phyloP scores from a whole-genome alignment of 2,888 invertebrate species.

The Venustoraphidia nigricollis region DNA sequence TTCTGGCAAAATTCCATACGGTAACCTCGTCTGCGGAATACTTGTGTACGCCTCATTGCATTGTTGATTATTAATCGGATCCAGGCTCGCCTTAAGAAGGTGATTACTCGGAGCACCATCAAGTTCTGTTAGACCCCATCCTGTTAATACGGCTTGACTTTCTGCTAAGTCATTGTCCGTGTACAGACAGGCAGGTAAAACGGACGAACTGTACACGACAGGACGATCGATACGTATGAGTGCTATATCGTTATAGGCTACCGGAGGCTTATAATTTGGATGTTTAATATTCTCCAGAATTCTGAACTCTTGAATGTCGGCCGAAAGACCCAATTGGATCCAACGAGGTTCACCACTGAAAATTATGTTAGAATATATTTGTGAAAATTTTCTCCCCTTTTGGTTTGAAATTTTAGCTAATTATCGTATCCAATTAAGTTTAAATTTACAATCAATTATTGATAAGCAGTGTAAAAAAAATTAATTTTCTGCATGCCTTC shows the following conservation, averaged over 20 bases:
- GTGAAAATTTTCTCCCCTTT: too few species aligned
- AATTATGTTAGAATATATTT: too few species aligned
- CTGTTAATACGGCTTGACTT: conserved; percentile 24
- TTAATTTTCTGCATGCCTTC: too few species aligned
- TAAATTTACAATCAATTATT: too few species aligned
- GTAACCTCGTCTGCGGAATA: conserved; percentile 18
- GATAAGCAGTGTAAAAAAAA: too few species aligned
- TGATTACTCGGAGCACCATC: conserved; percentile 18
- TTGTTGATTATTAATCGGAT: conserved; percentile 16
- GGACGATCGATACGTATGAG: conserved; percentile 26
- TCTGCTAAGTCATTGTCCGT: conserved; percentile 11
- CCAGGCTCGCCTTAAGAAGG: conserved; percentile 29
- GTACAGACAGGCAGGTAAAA: conserved; percentile 32
- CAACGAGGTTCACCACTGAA: too few species aligned
- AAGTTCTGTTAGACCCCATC: conserved; percentile 28
- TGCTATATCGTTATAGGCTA: conserved; percentile 35
- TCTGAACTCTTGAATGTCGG: conserved; percentile 20
- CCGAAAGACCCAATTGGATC: neutral
- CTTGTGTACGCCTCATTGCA: conserved; percentile 20
- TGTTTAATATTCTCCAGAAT: conserved; percentile 23
- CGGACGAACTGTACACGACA: conserved; percentile 24
- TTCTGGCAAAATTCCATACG: conserved; percentile 23
- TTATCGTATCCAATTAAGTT: too few species aligned
- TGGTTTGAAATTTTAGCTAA: too few species aligned
- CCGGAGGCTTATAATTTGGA: conserved; percentile 25